Evolutionary conservation across 2,888 invertebrate species (phyloP), one percentile per base, ranked within the genome.

Genomic region (Brachypalpus laphriformis): DNA sequence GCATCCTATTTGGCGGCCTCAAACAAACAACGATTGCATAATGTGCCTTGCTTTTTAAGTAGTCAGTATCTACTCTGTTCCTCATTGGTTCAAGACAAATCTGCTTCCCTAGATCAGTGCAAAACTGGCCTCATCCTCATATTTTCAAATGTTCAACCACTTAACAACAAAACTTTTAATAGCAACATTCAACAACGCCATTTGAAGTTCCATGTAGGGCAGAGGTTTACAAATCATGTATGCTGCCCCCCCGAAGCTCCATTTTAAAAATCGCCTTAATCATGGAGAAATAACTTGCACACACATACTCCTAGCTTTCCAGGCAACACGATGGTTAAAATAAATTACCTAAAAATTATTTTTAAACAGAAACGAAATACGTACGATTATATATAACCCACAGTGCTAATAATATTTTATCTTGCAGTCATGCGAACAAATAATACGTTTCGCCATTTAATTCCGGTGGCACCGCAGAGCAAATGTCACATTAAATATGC

Each of bases 401-500:
- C 45, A 59, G 47, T 47, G 68, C 68, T 83, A 80, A 75, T 83
- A 83, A 80, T 80, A 75, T 83, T 83, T 83, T 80, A 83, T 83
- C 78, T 83, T 56, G 74, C 47, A 80, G 74, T 75, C 83, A 83
- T 83, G 83, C 80, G 74, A 83, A 74, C 80, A 80, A 83, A 83
- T 83, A 78, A 83, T 83, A 83, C 78, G 83, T 74, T 83, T 80
- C 74, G 78, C 83, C 78, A 74, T 83, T 83, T 83, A 74, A 83
- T 83, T 83, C 83, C 78, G 70, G 83, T 61, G 47, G 68, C 74
- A 74, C 63, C 54, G 22, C 66, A 63, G 74, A 75, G 57, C 68
- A 80, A 83, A 80, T 80, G 83, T 83, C 83, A 80, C 78, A 83
- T 83, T 80, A 83, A 70, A 80, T 75, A 83, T 83, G 83, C 83